A percentile compares a stretch with the other conserved stretches of the same genome.
These are phyloP conservation scores for Alethe diademata DNA, from an alignment of 2,113 vertebrate species.

Conservation along the genomic window DNA sequence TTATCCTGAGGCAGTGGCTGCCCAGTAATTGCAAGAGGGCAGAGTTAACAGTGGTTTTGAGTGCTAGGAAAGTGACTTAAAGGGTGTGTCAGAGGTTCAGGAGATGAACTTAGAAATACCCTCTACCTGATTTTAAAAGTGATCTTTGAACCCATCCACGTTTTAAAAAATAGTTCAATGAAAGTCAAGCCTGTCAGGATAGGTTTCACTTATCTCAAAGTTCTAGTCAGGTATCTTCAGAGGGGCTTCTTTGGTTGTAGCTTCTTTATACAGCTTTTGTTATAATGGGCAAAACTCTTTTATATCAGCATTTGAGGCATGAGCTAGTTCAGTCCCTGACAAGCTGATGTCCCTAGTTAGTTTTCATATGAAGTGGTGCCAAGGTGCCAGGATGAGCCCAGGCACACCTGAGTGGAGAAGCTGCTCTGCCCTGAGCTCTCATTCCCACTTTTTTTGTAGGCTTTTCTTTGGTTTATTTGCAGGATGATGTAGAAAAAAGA, in stretches of 20 bases:
- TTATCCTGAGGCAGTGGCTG: slow-evolving; percentile 75
- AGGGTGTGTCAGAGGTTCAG: not conserved
- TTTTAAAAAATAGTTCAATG: not conserved
- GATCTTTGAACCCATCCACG: not conserved
- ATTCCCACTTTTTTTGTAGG: not conserved
- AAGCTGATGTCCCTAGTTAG: not conserved
- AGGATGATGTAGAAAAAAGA: not conserved
- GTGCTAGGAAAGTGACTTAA: not conserved
- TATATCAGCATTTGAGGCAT: not conserved
- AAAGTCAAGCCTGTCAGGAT: not conserved
- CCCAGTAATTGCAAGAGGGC: slow-evolving; percentile 75
- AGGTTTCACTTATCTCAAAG: not conserved
- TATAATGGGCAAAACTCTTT: not conserved
- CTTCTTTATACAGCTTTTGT: not conserved
- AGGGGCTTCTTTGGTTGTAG: not conserved
- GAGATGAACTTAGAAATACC: not conserved
- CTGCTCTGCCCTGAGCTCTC: not conserved
- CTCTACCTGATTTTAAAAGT: not conserved
- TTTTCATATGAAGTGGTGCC: not conserved
- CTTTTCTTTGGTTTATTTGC: not conserved
- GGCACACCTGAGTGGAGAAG: not conserved
- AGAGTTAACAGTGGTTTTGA: slow-evolving; percentile 42
- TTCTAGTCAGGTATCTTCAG: not conserved
- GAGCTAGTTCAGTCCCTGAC: not conserved
- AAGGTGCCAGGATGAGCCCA: not conserved